A percentile compares a stretch with the other conserved stretches of the same genome.
Conservation (phyloP, 2,888 invertebrate species). For the Amphipyra berbera region DNA sequence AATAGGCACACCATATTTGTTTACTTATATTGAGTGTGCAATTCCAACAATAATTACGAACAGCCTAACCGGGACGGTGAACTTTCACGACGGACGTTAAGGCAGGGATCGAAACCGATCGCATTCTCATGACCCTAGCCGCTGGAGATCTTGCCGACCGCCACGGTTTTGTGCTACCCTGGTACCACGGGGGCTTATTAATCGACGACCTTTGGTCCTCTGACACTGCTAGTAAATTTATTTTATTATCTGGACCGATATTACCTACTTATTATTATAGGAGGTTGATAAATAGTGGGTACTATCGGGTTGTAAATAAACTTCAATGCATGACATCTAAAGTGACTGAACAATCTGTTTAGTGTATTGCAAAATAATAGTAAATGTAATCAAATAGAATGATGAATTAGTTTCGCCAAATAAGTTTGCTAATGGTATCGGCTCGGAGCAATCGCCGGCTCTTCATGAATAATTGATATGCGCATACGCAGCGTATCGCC, state of each 20-base stretch:
- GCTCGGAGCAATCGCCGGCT: conserved; percentile 22
- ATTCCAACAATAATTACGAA: conserved; percentile 56
- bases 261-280: conserved; percentile 9
- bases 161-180: conserved; percentile 53
- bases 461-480: conserved; percentile 39
- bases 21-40: conserved; percentile 34
- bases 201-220: conserved; percentile 49
- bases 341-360: neutral
- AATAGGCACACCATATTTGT: conserved; percentile 33
- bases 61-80: conserved; percentile 61
- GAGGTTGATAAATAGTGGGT: conserved; percentile 27
- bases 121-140: conserved; percentile 65
- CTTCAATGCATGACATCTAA: neutral
- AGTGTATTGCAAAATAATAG: neutral
- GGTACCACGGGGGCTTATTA: conserved; percentile 53
- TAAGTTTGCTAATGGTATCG: conserved; percentile 30
- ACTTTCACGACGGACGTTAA: conserved; percentile 63
- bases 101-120: conserved; percentile 48
- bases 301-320: neutral
- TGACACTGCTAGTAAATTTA: conserved; percentile 30
- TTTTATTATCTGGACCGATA: conserved; percentile 23
- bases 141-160: conserved; percentile 47
- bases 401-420: conserved; percentile 26
- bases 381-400: conserved; percentile 16
- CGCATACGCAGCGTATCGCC: conserved; percentile 9